Evolutionary conservation across 2,797 vertebrate species (phyloP), one percentile per base, ranked within the genome.

Genomic region (Chaunax sp.): DNA sequence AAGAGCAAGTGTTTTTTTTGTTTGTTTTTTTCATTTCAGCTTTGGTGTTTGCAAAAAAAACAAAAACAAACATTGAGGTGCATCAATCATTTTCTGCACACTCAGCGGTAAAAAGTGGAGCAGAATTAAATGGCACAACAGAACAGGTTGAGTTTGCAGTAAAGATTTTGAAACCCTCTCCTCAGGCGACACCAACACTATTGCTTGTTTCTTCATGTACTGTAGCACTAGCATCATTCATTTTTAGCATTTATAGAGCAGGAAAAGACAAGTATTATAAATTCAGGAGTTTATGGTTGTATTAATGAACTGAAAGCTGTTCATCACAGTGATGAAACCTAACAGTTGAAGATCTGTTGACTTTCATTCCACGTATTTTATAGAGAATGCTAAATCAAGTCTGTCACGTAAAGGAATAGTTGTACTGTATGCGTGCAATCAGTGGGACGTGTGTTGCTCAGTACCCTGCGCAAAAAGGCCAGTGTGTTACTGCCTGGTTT

Each of bases 271-370:
- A n/a, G 28, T 9, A 2, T 40, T 35, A 10, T 25, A 3, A 10
- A 20, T 9, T 44, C 1, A 35, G 5, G n/a, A n/a, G 5, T 46
- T 59, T 3, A 50, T 68, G 11, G 37, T 0, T 45, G 28, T 44
- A 4, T 30, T 40, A 28, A 41, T 28, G 6, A 52, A 35, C 3
- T 38, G 20, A 19, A 51, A 11, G 23, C 18, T 60, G 9, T 41
- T 69, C 6, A 50, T 61, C n/a, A 43, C 6, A 50, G n/a, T 61
- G 15, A 58, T 45, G 49, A 35, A 41, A 35, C 33, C 33, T 11
- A 10, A 44, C 41, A 45, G 12, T 46, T 19, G 5, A 23, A 38
- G 40, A 15, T 26, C 23, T 33, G 23, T 11, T 53, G 18, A n/a
- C 37, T 20, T n/a, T 57, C 16, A 22, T 9, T 19, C 33, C 51